phyloP scores from a whole-genome alignment of 2,888 invertebrate species.

The Philaethria dido region DNA sequence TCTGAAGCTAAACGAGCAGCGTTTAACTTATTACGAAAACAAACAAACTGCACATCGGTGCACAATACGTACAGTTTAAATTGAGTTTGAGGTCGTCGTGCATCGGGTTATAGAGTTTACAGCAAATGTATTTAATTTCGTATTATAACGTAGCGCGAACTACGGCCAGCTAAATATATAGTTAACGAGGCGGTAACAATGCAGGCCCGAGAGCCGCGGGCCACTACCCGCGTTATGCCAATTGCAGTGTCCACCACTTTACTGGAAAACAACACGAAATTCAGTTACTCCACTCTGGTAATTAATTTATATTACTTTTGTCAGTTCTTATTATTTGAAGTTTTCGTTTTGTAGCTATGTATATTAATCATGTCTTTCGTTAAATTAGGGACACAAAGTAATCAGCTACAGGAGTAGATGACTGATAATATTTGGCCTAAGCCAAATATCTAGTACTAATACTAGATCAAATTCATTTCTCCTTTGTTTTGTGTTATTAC shows the following conservation, averaged over 20 bases:
- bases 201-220: neutral
- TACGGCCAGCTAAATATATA: constrained; percentile 17
- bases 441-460: too few relatives aligned
- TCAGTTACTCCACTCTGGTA: neutral
- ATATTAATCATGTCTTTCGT: neutral
- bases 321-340: neutral
- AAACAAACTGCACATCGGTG: constrained; percentile 13
- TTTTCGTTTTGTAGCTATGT: neutral
- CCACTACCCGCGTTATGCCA: constrained; percentile 3
- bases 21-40: constrained; percentile 6
- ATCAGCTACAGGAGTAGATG: too few relatives aligned
- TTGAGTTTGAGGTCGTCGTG: constrained; percentile 17
- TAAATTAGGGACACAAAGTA: too few relatives aligned
- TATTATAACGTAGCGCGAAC: neutral
- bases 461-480: too few relatives aligned
- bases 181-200: constrained; percentile 18
- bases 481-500: too few relatives aligned
- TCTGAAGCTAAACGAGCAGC: neutral
- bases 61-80: constrained; percentile 5
- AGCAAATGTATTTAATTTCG: constrained; percentile 27
- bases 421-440: too few relatives aligned
- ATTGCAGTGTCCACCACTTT: neutral
- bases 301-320: neutral
- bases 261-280: neutral
- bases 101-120: neutral